Conservation (phyloP, 2,888 invertebrate species). For the Aspidiotus destructor region DNA sequence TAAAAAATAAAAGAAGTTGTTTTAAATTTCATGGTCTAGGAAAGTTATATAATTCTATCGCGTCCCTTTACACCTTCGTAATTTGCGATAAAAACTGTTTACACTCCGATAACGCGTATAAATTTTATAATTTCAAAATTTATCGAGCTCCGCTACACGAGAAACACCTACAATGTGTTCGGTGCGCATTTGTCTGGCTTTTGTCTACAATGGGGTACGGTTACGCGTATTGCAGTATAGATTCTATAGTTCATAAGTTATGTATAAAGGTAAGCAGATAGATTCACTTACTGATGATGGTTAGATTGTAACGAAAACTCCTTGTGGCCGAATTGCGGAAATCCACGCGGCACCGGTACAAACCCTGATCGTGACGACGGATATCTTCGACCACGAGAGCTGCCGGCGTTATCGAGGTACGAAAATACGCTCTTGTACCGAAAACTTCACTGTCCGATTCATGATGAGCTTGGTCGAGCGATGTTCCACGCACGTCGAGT, state of each 20-base stretch:
- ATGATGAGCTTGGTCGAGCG: constrained; percentile 66
- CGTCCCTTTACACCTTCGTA: not conserved
- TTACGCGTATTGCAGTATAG: not conserved
- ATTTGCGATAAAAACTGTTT: constrained; percentile 2
- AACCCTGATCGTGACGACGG: constrained; percentile 76
- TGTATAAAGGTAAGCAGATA: not conserved
- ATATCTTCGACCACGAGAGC: constrained; percentile 74
- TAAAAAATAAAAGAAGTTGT: not conserved
- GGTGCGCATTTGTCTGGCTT: not conserved
- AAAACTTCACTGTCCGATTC: constrained; percentile 79
- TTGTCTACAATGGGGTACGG: not conserved
- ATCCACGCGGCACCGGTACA: constrained; percentile 82
- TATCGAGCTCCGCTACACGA: not conserved
- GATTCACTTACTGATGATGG: constrained; percentile 67
- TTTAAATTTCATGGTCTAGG: not conserved
- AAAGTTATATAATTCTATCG: not conserved
- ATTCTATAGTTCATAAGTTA: not conserved
- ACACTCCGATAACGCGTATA: not conserved
- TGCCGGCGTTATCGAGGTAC: constrained; percentile 66
- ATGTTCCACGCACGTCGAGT: constrained; percentile 77
- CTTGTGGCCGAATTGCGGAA: constrained; percentile 82
- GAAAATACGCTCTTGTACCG: constrained; percentile 75
- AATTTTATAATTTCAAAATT: not conserved
- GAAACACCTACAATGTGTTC: not conserved
- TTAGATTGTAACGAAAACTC: constrained; percentile 79